These are phyloP conservation scores for Tadarida brasiliensis DNA, from an alignment of 2,797 vertebrate species.

Conservation along the genomic window DNA sequence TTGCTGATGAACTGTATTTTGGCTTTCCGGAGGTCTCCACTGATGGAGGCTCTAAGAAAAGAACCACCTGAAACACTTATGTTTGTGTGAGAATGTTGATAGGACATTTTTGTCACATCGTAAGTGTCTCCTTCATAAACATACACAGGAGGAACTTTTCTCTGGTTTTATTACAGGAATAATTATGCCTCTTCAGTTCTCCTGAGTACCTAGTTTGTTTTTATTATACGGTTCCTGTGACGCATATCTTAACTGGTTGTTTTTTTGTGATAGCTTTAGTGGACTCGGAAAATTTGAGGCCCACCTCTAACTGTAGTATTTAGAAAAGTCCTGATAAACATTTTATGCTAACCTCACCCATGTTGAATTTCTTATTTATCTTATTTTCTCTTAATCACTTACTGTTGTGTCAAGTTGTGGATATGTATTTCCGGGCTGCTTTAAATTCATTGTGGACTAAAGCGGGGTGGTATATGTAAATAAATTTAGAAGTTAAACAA, in stretches of 20 bases:
- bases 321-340: neutral
- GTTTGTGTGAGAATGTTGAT: constrained; percentile 24
- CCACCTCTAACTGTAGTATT: neutral
- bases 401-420: neutral
- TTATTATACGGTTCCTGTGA: constrained; percentile 36
- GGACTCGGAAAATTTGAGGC: neutral
- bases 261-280: neutral
- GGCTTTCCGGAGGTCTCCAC: neutral
- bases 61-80: constrained; percentile 24
- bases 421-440: neutral
- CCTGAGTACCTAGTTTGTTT: constrained; percentile 52
- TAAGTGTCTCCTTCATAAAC: constrained; percentile 57
- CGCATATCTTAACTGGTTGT: constrained; percentile 21
- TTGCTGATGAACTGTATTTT: constrained; percentile 12
- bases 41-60: constrained; percentile 23
- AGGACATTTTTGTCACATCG: constrained; percentile 7
- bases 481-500: constrained; percentile 39
- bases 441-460: constrained; percentile 46
- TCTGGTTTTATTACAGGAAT: constrained; percentile 42
- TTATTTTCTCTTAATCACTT: neutral
- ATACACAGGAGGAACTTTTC: constrained; percentile 25
- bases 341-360: neutral
- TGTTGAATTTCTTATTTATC: neutral
- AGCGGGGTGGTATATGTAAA: neutral
- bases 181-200: constrained; percentile 59